Base-by-base conservation (phyloP, 2,113 vertebrate genomes). In the Xerus inauris region DNA sequence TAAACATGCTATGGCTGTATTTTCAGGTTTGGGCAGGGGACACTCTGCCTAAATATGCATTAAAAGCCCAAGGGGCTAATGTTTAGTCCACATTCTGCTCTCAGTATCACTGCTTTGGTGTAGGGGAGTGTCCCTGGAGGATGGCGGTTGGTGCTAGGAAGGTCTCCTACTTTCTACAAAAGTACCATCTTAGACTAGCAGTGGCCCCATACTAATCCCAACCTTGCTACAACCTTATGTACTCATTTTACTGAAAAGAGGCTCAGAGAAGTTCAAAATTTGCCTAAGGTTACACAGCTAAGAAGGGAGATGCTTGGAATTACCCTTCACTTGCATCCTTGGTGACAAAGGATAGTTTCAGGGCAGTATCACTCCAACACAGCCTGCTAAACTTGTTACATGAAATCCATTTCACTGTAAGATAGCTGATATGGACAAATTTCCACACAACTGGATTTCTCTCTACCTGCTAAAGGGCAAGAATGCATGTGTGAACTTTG, bases 371-470 rank as follows among this genome's bases (percentile, higher is more conserved):
- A 67, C 22, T 77, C 89, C 71, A 89, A 19, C 38, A 2, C 2
- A 32, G 71, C 72, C 72, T 38, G 69, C 91, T 62, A 96, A 77
- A 92, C 96, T 89, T 91, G 95, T 47, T 69, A 72, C 79, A 79
- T 4, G 65, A 95, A 71, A 45, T 75, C 35, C 19, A 59, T 64
- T 47, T 71, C 38, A 92, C 38, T 79, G 0, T 0, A 62, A 40
- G 51, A 87, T 93, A 49, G 94, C 96, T 92, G 65, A 65, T 30
- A 82, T 67, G 72, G 94, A 94, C 86, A 86, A 49, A 94, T 79
- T 96, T 93, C 91, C 83, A 40, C 28, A 96, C 42, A 57, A 84
- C 59, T 77, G 79, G 93, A 97, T 96, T 92, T 97, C 96, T 95
- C 96, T 38, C 91, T 95, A n/a, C 40, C 28, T 5, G 13, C 92